Base-by-base conservation (phyloP, 2,888 invertebrate genomes). In the Drosophila greeni region DNA sequence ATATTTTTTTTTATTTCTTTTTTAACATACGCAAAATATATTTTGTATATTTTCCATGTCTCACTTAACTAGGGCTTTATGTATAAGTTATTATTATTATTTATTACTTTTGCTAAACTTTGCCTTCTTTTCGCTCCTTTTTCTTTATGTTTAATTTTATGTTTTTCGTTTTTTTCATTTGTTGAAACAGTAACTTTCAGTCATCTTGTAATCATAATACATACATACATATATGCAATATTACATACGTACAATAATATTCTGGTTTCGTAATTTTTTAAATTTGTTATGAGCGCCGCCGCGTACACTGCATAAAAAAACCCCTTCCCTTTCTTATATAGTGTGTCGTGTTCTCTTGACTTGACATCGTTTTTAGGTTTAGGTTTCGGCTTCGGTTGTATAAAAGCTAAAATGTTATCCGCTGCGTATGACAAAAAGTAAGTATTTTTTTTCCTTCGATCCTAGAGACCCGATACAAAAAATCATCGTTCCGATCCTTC, bases 11-110 rank as follows among this genome's bases (percentile, higher is more conserved):
- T 52, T 58, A 66, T 64, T 68, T 64, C 65, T 48, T 60, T 57
- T 76, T 75, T 85, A 84, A 83, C 82, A 79, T 86, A 85, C 85
- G 86, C 88, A 87, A 87, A 87, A 87, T 87, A 87, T 86, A 86
- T 79, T 86, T 75, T 76, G 71, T 82, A 80, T 74, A 84, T 72
- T 73, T 72, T 70, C 69, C 60, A 59, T 29, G 60, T 61, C 70
- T 66, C 49, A 64, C 78, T 78, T 80, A 72, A 70, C 68, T 68
- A 74, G 47, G 66, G 47, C 40, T 59, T 70, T 65, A 49, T 77
- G 64, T 72, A 61, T 73, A 62, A 54, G 47, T 74, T 62, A 65
- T 49, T 70, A 60, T 67, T 66, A 43, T 54, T 57, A 58, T 33
- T 61, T 80, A 59, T 66, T 73, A 68, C 62, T 47, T 74, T 65